Evolutionary conservation across 2,888 invertebrate genomes (phyloP).

Genomic region (Polydrusus pterygomalis): DNA sequence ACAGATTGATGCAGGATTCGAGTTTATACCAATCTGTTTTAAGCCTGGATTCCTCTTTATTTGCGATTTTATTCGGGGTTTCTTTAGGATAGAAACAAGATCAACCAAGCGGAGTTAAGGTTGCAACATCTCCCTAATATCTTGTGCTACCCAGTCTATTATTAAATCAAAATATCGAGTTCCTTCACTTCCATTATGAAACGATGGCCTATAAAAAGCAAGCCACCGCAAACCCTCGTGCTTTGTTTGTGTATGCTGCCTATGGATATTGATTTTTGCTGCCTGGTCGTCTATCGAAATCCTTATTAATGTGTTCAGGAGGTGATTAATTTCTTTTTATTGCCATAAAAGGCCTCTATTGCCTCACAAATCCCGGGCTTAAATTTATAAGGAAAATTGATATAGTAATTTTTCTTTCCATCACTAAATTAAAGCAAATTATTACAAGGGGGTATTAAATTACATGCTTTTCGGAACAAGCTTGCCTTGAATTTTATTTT

Average conservation of each 20-base stretch:
- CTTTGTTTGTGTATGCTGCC: constrained; percentile 49
- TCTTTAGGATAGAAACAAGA: too few relatives aligned
- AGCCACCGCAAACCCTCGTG: constrained; percentile 30
- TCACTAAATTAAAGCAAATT: constrained; percentile 36
- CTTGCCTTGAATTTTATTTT: constrained; percentile 12
- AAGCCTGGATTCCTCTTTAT: too few relatives aligned
- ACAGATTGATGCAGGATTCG: too few relatives aligned
- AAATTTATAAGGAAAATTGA: constrained; percentile 39
- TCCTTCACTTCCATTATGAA: constrained; percentile 22
- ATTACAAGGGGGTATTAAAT: constrained; percentile 17
- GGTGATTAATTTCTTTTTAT: constrained; percentile 54
- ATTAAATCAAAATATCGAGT: constrained; percentile 19
- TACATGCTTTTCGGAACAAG: constrained; percentile 9
- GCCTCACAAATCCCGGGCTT: constrained; percentile 29
- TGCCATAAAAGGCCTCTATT: constrained; percentile 47
- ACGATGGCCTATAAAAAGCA: constrained; percentile 39
- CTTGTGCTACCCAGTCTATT: constrained; percentile 17
- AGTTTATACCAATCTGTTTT: too few relatives aligned
- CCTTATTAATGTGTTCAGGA: constrained; percentile 52
- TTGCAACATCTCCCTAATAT: neutral
- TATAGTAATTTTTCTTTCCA: constrained; percentile 40
- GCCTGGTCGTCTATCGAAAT: constrained; percentile 43
- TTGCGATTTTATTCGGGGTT: too few relatives aligned
- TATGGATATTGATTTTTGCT: constrained; percentile 48
- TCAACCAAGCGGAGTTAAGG: too few relatives aligned